Evolutionary conservation across 2,113 vertebrate species (phyloP), one percentile per base, ranked within the genome.

Genomic region (Aspiorhynchus laticeps): DNA sequence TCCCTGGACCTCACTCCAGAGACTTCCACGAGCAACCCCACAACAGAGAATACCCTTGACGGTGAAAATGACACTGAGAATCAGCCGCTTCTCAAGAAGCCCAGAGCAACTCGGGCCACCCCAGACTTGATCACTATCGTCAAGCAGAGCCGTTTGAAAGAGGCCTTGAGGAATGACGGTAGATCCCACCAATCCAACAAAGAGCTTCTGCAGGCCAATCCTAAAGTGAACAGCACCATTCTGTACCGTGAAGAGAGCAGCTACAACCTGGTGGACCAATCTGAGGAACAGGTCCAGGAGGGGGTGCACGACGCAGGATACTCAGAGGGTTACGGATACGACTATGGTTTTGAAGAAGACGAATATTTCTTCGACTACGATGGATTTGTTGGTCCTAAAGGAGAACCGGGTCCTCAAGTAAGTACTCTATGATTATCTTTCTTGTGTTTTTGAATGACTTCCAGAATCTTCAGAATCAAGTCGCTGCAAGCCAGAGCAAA

Each of bases 401-500:
- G 98, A 92, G 97, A 99, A 85, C 93, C 95, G 26, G 98, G 98
- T 92, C 94, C 92, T 92, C 94, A 95, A 87, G 98, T 99, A 96
- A 98, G 98, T 97, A 31, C 41, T 26, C 48, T 78, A 15, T 78
- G 46, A 53, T 78, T 78, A 48, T 78, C 28, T 53, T 33, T 31
- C 75, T 77, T 7, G 8, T 78, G 7, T 11, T 36, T 51, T 83
- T 67, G 61, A 67, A 82, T 48, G 61, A 19, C 80, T 46, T 65
- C 36, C 63, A 48, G 24, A 2, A n/a, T 51, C 46, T 80, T 59
- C 36, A 69, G 33, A 74, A 86, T 83, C 26, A 63, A 81, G 21
- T 28, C 24, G 41, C 46, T 41, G 83, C 83, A 91, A 88, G 90
- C 88, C 31, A 33, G 67, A 79, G 76, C 84, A 79, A 83, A 87